Evolutionary conservation across 1,140 invertebrate species (phyloP).

Genomic region (Geopemphigus sp.): DNA sequence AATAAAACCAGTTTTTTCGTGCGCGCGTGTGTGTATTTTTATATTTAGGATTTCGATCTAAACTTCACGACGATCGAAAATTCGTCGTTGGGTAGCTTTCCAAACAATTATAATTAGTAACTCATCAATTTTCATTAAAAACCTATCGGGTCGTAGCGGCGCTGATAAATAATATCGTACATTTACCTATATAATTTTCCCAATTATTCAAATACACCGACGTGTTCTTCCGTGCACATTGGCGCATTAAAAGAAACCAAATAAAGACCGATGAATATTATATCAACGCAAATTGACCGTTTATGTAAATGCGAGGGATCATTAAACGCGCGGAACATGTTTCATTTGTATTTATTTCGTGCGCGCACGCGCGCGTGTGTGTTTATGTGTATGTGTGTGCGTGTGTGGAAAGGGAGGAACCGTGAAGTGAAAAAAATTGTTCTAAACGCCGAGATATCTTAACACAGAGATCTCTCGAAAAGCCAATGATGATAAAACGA

Average conservation of each 20-base stretch:
- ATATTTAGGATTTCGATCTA: conserved; percentile 1
- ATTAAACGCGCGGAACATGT: conserved; percentile 9
- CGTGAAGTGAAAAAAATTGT: background rate
- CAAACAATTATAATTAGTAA: conserved; percentile 24
- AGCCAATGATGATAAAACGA: background rate
- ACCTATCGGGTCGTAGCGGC: too few species aligned
- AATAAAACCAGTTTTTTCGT: conserved; percentile 25
- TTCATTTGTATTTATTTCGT: background rate
- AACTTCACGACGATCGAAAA: background rate
- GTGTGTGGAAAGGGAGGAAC: background rate
- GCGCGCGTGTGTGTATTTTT: background rate
- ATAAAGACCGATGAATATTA: background rate
- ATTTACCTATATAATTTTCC: background rate
- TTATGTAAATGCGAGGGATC: conserved; percentile 26
- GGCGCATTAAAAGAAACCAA: conserved; percentile 6
- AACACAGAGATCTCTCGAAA: background rate
- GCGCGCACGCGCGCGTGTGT: too few species aligned
- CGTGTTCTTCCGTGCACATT: too few species aligned
- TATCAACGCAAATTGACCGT: conserved; percentile 16
- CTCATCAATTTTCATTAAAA: conserved; percentile 43
- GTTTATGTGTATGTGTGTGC: too few species aligned
- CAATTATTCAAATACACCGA: background rate
- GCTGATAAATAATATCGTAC: conserved; percentile 6
- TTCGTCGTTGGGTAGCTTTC: background rate
- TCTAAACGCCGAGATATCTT: background rate